A percentile compares a stretch with the other conserved stretches of the same genome.
phyloP scores from a whole-genome alignment of 1,140 invertebrate genomes.

The Papilio machaon region DNA sequence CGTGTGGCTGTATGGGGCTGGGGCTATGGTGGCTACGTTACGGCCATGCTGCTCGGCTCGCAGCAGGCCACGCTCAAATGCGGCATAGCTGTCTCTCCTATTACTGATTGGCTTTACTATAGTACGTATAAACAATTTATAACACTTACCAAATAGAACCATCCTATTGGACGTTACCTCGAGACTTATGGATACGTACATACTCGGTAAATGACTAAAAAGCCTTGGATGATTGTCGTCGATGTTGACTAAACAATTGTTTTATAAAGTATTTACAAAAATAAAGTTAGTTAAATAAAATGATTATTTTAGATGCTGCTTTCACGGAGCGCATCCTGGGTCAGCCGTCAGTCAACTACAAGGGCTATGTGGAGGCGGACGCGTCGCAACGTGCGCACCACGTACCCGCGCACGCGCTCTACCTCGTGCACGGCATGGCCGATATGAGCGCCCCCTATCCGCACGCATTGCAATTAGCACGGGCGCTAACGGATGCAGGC shows the following conservation, averaged over 20 bases:
- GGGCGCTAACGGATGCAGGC: slow-evolving; percentile 92
- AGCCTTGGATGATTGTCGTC: too few relatives aligned
- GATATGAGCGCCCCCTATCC: slow-evolving; percentile 96
- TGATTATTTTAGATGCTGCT: slow-evolving; percentile 88
- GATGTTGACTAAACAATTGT: background rate
- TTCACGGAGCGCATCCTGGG: slow-evolving; percentile 97
- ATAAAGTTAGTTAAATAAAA: background rate
- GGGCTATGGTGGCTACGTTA: slow-evolving; percentile 98
- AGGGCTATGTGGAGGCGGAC: slow-evolving; percentile 96
- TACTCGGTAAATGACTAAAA: too few relatives aligned
- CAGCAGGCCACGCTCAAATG: slow-evolving; percentile 94
- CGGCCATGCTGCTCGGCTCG: slow-evolving; percentile 92
- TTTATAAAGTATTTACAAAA: background rate
- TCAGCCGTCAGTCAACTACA: slow-evolving; percentile 93
- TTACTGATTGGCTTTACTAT: slow-evolving; percentile 97
- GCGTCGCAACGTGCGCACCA: slow-evolving; percentile 92
- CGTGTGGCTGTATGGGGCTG: slow-evolving; percentile 97
- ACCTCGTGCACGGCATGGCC: slow-evolving; percentile 94
- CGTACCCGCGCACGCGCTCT: slow-evolving; percentile 92
- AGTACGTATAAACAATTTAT: slow-evolving; percentile 84
- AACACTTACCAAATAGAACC: too few relatives aligned
- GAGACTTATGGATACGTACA: too few relatives aligned
- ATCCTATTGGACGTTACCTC: too few relatives aligned
- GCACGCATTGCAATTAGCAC: slow-evolving; percentile 93
- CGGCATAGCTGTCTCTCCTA: slow-evolving; percentile 95